These are phyloP conservation scores for Epizoanthus scotinus DNA, from an alignment of 92 coral and sea anemone species.

Conservation along the genomic window DNA sequence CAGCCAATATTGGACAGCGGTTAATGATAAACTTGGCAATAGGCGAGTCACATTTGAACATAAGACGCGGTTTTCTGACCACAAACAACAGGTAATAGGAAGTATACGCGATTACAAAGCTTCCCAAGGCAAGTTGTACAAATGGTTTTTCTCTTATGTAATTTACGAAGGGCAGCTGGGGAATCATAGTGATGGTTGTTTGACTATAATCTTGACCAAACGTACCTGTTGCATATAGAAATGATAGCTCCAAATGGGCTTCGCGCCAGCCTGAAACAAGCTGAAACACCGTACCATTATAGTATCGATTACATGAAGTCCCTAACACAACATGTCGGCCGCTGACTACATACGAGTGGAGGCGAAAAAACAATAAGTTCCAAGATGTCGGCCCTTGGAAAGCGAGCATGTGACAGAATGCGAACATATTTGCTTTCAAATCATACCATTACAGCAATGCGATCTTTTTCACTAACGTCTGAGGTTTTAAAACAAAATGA, in stretches of 20 bases:
- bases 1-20: slow-evolving; percentile 60
- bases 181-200: not conserved
- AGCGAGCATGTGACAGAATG: not conserved
- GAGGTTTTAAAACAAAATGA: slow-evolving; percentile 31
- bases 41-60: slow-evolving; percentile 57
- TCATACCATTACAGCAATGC: slow-evolving; percentile 3
- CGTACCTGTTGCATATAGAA: too few species aligned
- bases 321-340: not conserved
- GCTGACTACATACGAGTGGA: not conserved
- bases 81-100: slow-evolving; percentile 57
- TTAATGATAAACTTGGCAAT: slow-evolving; percentile 43
- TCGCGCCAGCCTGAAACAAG: not conserved
- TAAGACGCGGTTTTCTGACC: slow-evolving; percentile 67
- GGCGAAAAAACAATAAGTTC: not conserved
- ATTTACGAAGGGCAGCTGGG: not conserved
- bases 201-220: too few species aligned
- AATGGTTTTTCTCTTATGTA: slow-evolving; percentile 36
- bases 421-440: slow-evolving; percentile 7
- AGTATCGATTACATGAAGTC: not conserved
- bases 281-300: not conserved
- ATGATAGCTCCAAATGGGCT: too few species aligned
- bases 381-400: slow-evolving; percentile 32
- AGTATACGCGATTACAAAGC: slow-evolving; percentile 46
- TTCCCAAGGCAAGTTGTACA: slow-evolving; percentile 48
- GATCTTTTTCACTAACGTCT: slow-evolving; percentile 38